These are phyloP conservation scores for Pristionchus japonicus DNA, from an alignment of 2,888 invertebrate genomes.

Conservation along the genomic window DNA sequence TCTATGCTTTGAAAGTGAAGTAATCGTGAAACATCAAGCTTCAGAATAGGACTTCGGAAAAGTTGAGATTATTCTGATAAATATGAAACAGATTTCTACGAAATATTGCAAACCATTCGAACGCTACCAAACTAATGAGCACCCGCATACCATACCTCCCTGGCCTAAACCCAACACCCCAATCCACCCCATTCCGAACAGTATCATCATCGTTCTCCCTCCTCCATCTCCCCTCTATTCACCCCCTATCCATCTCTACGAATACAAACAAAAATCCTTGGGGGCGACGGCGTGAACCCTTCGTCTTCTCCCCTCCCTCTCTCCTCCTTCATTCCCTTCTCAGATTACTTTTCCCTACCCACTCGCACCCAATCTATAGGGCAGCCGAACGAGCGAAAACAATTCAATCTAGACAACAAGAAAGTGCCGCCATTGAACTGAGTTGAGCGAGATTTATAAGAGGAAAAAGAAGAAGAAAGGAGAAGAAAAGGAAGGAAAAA, in stretches of 20 bases:
- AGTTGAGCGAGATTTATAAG: background rate
- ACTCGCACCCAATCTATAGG: conserved; percentile 3
- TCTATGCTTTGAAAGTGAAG: background rate
- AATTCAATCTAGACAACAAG: background rate
- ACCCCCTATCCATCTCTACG: background rate
- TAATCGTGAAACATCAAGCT: too few relatives aligned
- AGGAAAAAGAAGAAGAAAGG: background rate
- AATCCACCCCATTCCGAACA: background rate
- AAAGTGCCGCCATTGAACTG: conserved; percentile 1
- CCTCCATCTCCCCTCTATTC: background rate
- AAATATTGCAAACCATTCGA: too few relatives aligned
- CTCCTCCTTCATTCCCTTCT: background rate
- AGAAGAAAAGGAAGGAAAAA: background rate
- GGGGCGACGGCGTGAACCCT: conserved; percentile 8
- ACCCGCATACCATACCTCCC: too few relatives aligned
- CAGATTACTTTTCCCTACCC: conserved; percentile 29
- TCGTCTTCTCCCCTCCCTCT: background rate
- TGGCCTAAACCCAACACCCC: background rate
- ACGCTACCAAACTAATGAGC: too few relatives aligned
- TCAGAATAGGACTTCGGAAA: too few relatives aligned
- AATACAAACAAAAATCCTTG: conserved; percentile 28
- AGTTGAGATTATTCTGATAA: too few relatives aligned
- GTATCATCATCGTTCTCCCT: conserved; percentile 2
- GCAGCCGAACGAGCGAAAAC: background rate
- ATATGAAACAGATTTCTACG: too few relatives aligned